Base-by-base conservation (phyloP, 1,140 invertebrate species). In the Drosophila burlai region DNA sequence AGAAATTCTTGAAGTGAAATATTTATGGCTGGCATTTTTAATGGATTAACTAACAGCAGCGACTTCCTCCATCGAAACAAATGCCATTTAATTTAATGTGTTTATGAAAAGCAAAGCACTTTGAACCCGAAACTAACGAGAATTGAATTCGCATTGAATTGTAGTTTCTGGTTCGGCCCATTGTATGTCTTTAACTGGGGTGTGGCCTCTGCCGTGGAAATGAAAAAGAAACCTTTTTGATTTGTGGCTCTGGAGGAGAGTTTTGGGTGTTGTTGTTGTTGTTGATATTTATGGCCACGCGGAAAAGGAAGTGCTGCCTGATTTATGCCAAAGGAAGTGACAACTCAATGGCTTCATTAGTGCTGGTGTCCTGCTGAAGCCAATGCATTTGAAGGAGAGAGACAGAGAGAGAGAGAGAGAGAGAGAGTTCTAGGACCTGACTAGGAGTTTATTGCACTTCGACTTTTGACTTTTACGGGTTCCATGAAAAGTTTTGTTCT, bases 31-130 rank as follows among this genome's bases (percentile, higher is more conserved):
- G 61, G 38, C 65, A 75, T 63, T 81, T 86, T 81, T 81, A 87
- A 83, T 87, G 83, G 67, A 80, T 83, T 65, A 60, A 50, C 38
- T 18, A 34, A 43, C 64, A 67, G 50, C 18, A n/a, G 16, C 36
- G 45, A 78, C 83, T 86, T 85, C 76, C 84, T 55, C 0, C 24
- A 7, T 3, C 21, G 74, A 76, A 79, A 75, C 72, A 83, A 91
- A 76, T 83, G 80, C 90, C 87, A 92, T 92, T 92, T 92, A 92
- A 86, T 92, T 92, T 92, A 92, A 92, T 92, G 90, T 90, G 82
- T 86, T 92, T 92, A 92, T 92, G 84, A 92, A 77, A 87, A 65
- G 77, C 74, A 52, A 57, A 69, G 76, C 84, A 87, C 69, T 78
- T 69, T 65, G 58, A 72, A 34, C 38, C 38, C 21, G 2, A 34